Conservation (phyloP, 2,113 vertebrate genomes). For the Phylloscopus whistleri region DNA sequence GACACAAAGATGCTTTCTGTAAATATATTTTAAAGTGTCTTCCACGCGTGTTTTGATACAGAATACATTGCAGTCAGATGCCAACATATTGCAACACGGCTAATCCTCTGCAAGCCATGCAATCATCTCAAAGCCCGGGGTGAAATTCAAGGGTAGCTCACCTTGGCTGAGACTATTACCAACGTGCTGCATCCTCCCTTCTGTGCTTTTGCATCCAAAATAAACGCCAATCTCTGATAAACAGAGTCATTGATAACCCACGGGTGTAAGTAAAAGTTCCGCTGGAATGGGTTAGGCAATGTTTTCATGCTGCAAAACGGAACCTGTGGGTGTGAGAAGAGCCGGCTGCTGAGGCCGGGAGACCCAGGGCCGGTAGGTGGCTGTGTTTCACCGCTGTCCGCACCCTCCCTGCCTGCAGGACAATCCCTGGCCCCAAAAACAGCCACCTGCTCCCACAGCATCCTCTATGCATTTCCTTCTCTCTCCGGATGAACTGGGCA, state of each 20-base stretch:
- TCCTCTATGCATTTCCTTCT: neutral
- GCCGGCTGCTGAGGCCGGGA: neutral
- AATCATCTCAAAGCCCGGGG: neutral
- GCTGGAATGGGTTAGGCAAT: neutral
- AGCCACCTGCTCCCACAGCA: neutral
- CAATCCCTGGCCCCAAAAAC: fast-evolving
- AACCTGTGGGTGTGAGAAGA: fast-evolving
- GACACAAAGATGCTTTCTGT: neutral
- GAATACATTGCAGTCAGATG: neutral
- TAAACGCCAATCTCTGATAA: neutral
- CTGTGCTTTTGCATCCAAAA: neutral
- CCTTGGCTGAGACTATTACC: neutral
- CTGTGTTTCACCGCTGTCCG: neutral
- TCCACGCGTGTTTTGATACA: fast-evolving
- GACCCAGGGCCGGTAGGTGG: slow-evolving; percentile 40
- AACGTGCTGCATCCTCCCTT: fast-evolving
- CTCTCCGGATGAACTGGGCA: fast-evolving
- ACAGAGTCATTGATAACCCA: neutral
- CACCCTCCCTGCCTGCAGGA: fast-evolving
- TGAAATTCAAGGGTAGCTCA: neutral
- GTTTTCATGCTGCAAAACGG: neutral
- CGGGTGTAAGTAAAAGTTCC: neutral
- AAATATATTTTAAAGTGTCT: neutral
- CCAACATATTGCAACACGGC: neutral
- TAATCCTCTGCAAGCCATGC: neutral